Evolutionary conservation across 1,140 invertebrate species (phyloP).

Genomic region (Drosophila novamexicana): DNA sequence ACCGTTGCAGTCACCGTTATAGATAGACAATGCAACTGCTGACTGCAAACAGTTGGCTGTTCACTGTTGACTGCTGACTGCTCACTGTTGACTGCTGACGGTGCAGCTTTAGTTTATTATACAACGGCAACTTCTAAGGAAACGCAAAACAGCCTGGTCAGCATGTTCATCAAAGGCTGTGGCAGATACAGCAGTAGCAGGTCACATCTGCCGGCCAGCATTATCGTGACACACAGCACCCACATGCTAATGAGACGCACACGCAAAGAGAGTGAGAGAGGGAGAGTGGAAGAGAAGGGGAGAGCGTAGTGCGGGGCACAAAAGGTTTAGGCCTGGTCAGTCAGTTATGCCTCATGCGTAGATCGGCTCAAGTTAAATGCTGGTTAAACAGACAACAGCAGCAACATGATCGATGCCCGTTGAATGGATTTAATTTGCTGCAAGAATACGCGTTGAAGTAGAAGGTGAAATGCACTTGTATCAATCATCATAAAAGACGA

Average conservation of each 20-base stretch:
- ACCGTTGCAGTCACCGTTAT: constrained; percentile 60
- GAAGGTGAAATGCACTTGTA: constrained; percentile 74
- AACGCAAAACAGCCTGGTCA: constrained; percentile 51
- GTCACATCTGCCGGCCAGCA: constrained; percentile 23
- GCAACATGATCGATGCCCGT: constrained; percentile 33
- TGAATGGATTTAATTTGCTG: constrained; percentile 73
- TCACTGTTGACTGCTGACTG: constrained; percentile 23
- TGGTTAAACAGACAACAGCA: constrained; percentile 49
- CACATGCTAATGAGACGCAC: constrained; percentile 64
- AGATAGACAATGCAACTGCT: constrained; percentile 31
- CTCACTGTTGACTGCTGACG: constrained; percentile 27
- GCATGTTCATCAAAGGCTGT: constrained; percentile 34
- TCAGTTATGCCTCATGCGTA: constrained; percentile 42
- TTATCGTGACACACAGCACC: constrained; percentile 34
- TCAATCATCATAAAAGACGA: constrained; percentile 43
- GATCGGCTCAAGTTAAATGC: constrained; percentile 74
- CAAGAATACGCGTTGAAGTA: constrained; percentile 65
- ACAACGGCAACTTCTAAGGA: constrained; percentile 44
- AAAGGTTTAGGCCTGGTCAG: constrained; percentile 7
- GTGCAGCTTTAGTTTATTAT: constrained; percentile 24
- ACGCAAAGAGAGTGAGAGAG: constrained; percentile 18
- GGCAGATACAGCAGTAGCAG: neutral
- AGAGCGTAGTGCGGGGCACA: constrained; percentile 1
- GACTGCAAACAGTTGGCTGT: neutral
- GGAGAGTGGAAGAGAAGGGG: constrained; percentile 1